phyloP scores from a whole-genome alignment of 2,888 invertebrate species.

The Nebria brevicollis region DNA sequence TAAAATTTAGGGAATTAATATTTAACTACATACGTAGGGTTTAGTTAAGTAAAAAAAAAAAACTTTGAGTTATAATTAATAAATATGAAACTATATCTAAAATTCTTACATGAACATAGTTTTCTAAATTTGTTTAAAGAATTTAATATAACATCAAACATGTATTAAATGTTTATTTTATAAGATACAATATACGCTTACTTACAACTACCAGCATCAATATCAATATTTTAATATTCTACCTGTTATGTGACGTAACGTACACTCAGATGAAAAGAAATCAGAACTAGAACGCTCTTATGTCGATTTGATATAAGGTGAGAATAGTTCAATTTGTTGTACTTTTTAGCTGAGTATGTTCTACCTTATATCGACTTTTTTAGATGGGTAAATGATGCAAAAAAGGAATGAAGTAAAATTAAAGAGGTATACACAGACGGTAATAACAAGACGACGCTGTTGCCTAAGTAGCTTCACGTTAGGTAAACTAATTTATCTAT shows the following conservation, averaged over 20 bases:
- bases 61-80: too few relatives aligned
- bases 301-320: neutral
- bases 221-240: neutral
- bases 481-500: slow-evolving; percentile 44
- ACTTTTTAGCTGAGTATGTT: neutral
- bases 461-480: slow-evolving; percentile 25
- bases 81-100: neutral
- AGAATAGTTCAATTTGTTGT: neutral
- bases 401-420: slow-evolving; percentile 21
- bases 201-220: neutral
- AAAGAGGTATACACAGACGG: neutral
- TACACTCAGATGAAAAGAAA: neutral
- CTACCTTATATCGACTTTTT: neutral
- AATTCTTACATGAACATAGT: neutral
- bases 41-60: too few relatives aligned
- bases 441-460: slow-evolving; percentile 12
- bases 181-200: neutral
- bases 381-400: neutral
- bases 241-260: neutral
- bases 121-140: neutral
- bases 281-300: neutral
- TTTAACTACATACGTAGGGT: neutral
- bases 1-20: neutral
- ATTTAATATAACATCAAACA: neutral
- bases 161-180: neutral